Base-by-base conservation (phyloP, 2,888 invertebrate genomes). In the Plemyria rubiginata region DNA sequence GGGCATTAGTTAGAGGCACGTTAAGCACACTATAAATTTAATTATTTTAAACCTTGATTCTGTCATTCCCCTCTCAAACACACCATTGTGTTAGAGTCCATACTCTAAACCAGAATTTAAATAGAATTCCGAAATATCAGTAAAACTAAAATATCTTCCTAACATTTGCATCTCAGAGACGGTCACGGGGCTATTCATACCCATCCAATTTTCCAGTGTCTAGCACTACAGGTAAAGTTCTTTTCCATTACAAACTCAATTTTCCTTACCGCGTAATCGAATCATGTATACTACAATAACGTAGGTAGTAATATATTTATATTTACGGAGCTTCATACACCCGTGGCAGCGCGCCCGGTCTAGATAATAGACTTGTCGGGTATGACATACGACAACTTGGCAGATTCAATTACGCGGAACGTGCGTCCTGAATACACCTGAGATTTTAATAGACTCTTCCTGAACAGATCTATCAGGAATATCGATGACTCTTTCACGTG, bases 391-490 rank as follows among this genome's bases (percentile, higher is more conserved):
- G n/a, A n/a, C n/a, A 81, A 78, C 71, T 77, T 84, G 84, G 73
- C 87, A 84, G 84, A 82, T 87, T 86, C 86, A 86, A 87, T 87
- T 85, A 86, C 72, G 65, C 28, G 68, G 67, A 65, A 71, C 71
- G 70, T 71, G 66, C 59, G 63, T 58, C 54, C 56, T 53, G 54
- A 58, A 62, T 70, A 62, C 79, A 78, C 78, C 79, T 79, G 79
- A 70, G 73, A 32, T 62, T 54, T 36, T 43, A 60, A 61, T 54
- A 50, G 41, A 22, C 29, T 28, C 50, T 67, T 48, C 29, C 16
- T 7, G 38, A 48, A 22, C 12, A 28, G 41, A 52, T 22, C 38
- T 40, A 16, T 8, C 40, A 16, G 13, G 50, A 49, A 22, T 46
- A 55, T 46, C 45, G 13, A 36, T 38, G 2, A 16, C 16, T 13